Conservation (phyloP, 2,888 invertebrate genomes). For the Scelioninae gen. 1 region DNA sequence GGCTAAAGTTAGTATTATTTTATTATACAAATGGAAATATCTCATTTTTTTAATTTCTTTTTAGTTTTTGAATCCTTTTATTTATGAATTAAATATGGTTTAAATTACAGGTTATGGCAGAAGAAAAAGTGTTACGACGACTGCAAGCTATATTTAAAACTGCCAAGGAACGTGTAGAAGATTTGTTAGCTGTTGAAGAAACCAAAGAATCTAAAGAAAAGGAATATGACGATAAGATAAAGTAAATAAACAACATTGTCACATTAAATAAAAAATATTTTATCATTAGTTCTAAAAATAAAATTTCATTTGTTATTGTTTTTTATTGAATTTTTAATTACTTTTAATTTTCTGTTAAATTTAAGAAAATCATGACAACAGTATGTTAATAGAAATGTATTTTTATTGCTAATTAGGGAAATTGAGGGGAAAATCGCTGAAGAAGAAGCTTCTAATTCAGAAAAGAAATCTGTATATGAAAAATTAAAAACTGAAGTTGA, state of each 20-base stretch:
- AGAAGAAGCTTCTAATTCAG: conserved; percentile 29
- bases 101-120: conserved; percentile 65
- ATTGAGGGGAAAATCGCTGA: conserved; percentile 45
- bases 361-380: no score
- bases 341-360: not conserved
- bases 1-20: conserved; percentile 77
- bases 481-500: conserved; percentile 14
- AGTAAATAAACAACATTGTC: conserved; percentile 82
- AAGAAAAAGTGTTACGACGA: conserved; percentile 81
- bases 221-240: conserved; percentile 81
- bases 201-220: conserved; percentile 73
- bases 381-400: no score
- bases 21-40: not conserved
- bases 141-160: conserved; percentile 83
- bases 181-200: conserved; percentile 72
- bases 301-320: no score
- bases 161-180: conserved; percentile 78
- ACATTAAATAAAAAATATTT: not conserved
- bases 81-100: no score
- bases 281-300: not conserved
- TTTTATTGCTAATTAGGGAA: conserved; percentile 27
- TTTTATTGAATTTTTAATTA: not conserved
- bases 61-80: conserved; percentile 7
- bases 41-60: not conserved
- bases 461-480: conserved; percentile 22